Base-by-base conservation (phyloP, 2,113 vertebrate genomes). In the Macquaria ambigua region DNA sequence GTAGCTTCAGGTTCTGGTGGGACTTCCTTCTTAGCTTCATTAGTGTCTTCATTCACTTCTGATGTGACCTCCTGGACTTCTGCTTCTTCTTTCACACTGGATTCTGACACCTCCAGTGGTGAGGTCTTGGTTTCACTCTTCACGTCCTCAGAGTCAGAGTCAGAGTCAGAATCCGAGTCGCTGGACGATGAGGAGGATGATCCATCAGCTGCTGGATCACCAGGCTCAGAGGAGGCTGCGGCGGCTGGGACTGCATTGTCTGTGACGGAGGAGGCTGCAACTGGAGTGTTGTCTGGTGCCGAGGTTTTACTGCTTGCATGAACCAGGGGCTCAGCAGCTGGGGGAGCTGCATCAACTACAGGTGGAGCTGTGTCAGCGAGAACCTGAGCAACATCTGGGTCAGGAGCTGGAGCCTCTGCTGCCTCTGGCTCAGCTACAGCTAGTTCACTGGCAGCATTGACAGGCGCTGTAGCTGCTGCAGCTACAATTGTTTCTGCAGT, bases 101-200 rank as follows among this genome's bases (percentile, higher is more conserved):
- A 8, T 31, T 82, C 73, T 21, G 74, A 15, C 2, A 48, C 39
- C 11, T 41, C 34, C 52, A 18, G 8, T 9, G 52, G 4, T 1
- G 69, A 46, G 0, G 41, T 77, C 66, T 63, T 67, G 8, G 72
- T 68, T 73, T 86, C 46, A 8, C 48, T 64, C 63, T 84, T 89
- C 12, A 46, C 89, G 11, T 89, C 91, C 3, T 95, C 94, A 52
- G 92, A 89, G 43, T 95, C 92, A 0, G 83, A 90, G 39, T 94
- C 93, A 0, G 93, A 91, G 10, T 91, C 89, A 0, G 86, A 84
- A 25, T 92, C 89, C 0, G 93, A 95, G 74, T 95, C 94, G 6
- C 93, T 90, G 72, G 93, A 93, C 0, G 93, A 94, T 8, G 95
- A 95, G 1, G 92, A 93, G 6, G 90, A 88, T 0, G 78, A 84